Evolutionary conservation across 1,140 invertebrate species (phyloP).

Genomic region (Anoplophora glabripennis): DNA sequence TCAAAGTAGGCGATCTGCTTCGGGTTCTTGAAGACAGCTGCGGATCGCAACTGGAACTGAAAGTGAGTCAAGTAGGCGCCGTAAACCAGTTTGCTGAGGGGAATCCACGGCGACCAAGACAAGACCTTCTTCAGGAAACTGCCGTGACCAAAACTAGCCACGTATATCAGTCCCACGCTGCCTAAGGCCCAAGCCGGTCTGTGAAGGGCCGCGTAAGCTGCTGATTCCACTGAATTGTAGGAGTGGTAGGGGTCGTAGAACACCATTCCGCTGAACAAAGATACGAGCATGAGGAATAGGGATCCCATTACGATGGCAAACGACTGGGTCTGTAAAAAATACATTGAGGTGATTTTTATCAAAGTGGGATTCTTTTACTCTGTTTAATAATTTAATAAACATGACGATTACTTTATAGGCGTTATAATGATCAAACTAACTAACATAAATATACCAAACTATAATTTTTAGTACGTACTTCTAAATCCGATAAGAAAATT

Average conservation of each 20-base stretch:
- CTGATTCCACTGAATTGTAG: constrained; percentile 51
- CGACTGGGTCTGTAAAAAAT: constrained; percentile 47
- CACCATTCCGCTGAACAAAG: constrained; percentile 48
- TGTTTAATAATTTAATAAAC: too few relatives aligned
- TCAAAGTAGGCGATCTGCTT: constrained; percentile 46
- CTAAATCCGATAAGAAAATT: too few relatives aligned
- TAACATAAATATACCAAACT: too few relatives aligned
- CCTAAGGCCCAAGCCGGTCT: constrained; percentile 56
- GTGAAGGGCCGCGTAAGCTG: constrained; percentile 58
- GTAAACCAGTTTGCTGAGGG: constrained; percentile 69
- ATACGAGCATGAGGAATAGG: constrained; percentile 43
- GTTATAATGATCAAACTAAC: too few relatives aligned
- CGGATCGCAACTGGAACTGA: constrained; percentile 50
- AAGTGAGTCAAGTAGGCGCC: constrained; percentile 65
- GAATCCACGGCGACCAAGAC: constrained; percentile 63
- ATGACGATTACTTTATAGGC: too few relatives aligned
- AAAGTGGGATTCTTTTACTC: too few relatives aligned
- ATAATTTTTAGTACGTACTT: too few relatives aligned
- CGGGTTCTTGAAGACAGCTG: constrained; percentile 50
- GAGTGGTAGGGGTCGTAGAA: constrained; percentile 50
- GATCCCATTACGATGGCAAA: constrained; percentile 36
- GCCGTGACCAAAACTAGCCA: constrained; percentile 44
- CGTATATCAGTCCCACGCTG: constrained; percentile 54
- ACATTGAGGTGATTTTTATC: too few relatives aligned
- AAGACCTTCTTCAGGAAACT: constrained; percentile 36